Evolutionary conservation across 1,140 invertebrate species (phyloP), one percentile per base, ranked within the genome.

Genomic region (Pseudomyrmex cubaensis): DNA sequence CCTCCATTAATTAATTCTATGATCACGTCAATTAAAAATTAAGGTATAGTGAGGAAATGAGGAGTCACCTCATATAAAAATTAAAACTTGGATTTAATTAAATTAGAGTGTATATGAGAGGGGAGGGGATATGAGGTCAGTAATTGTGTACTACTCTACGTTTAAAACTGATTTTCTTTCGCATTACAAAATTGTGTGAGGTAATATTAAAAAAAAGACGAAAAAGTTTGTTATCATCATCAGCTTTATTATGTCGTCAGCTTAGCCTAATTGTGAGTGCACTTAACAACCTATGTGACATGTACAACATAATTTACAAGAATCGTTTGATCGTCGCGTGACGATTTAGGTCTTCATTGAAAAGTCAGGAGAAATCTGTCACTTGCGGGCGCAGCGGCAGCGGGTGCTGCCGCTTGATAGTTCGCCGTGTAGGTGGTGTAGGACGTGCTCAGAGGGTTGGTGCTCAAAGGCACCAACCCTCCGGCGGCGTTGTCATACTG

Each of bases 341-440:
- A 8, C 12, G 4, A 9, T 22, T 13, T 56, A 1, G 7, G 0
- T 0, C 13, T 57, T 35, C 63, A 88, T 7, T 83, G 82, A 20
- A 94, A 87, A 25, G 91, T 87, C 13, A 94, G 67, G 5, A 94
- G 88, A 84, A 85, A 94, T 75, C 93, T 92, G 5, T 94, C 93
- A 20, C 69, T 22, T 35, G 35, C 35, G 35, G 35, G 35, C 2
- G 83, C 84, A n/a, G 63, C 62, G n/a, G n/a, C n/a, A 1, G 25
- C 22, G 22, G 83, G 89, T 4, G 83, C 35, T 35, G 35, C 35
- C 5, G 35, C 13, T 56, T 92, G 90, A 64, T 93, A 93, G 54
- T 92, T 94, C 0, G 91, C 87, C 0, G 90, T 89, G 84, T 92
- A 93, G 44, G 90, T 67, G 2, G 91, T 74, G 52, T 90, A 93